Evolutionary conservation across 2,113 vertebrate genomes (phyloP).

Genomic region (Datnioides undecimradiatus): DNA sequence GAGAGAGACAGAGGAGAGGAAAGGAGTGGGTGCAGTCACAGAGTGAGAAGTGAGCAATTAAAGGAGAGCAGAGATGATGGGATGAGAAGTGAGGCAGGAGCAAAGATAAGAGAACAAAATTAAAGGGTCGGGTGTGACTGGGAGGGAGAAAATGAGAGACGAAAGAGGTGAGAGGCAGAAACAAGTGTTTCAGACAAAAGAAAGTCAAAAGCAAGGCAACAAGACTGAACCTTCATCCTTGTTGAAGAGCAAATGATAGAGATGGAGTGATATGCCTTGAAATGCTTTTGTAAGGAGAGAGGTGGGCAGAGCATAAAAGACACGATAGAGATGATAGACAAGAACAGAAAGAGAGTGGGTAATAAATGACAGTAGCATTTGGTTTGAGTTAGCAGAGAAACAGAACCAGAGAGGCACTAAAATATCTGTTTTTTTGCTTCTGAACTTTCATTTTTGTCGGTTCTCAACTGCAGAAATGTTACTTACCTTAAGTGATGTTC

Average conservation of each 20-base stretch:
- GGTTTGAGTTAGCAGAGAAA: neutral
- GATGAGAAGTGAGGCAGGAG: conserved; percentile 21
- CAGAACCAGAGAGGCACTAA: neutral
- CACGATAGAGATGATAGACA: neutral
- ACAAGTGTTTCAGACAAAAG: conserved; percentile 40
- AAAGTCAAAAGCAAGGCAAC: conserved; percentile 23
- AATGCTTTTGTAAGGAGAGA: neutral
- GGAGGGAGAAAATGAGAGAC: neutral
- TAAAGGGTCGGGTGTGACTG: neutral
- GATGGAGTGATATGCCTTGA: neutral
- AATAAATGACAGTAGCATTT: neutral
- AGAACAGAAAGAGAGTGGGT: neutral
- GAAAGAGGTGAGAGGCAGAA: conserved; percentile 14
- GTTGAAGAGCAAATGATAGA: conserved; percentile 9
- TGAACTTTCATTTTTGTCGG: neutral
- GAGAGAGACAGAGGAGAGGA: neutral
- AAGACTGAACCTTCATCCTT: neutral
- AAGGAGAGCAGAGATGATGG: conserved; percentile 24
- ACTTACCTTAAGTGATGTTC: neutral
- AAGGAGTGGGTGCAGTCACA: conserved; percentile 2
- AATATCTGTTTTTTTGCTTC: conserved; percentile 4
- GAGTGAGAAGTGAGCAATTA: conserved; percentile 46
- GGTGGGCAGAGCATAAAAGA: neutral
- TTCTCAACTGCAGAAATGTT: neutral
- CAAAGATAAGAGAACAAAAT: conserved; percentile 13